A percentile compares a stretch with the other conserved stretches of the same genome.
phyloP scores from a whole-genome alignment of 2,797 vertebrate species.

The Podarcis lilfordi region DNA sequence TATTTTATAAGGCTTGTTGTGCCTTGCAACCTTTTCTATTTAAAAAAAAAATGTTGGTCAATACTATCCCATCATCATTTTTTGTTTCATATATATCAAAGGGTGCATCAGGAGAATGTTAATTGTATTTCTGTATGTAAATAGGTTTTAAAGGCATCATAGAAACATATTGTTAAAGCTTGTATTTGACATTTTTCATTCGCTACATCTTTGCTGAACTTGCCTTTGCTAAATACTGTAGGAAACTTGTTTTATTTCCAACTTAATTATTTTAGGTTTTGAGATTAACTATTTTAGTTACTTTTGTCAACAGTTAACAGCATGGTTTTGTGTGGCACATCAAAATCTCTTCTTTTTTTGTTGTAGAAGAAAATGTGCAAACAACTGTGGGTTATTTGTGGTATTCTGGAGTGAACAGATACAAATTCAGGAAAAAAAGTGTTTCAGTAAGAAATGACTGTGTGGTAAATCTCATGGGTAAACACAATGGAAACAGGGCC shows the following conservation, averaged over 20 bases:
- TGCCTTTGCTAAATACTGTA: conserved; percentile 78
- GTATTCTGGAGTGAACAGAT: conserved; percentile 70
- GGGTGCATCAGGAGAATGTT: conserved; percentile 74
- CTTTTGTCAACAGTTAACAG: conserved; percentile 80
- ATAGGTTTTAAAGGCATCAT: conserved; percentile 80
- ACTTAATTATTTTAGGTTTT: conserved; percentile 77
- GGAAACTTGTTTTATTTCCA: conserved; percentile 72
- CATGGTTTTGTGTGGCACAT: conserved; percentile 73
- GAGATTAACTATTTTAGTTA: conserved; percentile 77
- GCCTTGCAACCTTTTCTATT: conserved; percentile 46
- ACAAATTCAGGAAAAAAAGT: conserved; percentile 51
- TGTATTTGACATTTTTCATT: conserved; percentile 74
- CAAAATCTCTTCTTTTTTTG: conserved; percentile 72
- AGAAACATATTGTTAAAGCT: conserved; percentile 80
- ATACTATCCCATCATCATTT: conserved; percentile 59
- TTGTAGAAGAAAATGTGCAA: conserved; percentile 71
- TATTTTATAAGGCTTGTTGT: conserved; percentile 58
- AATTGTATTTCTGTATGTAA: conserved; percentile 87
- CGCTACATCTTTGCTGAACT: conserved; percentile 73
- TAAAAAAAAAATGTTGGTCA: conserved; percentile 50
- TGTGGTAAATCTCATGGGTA: conserved; percentile 50
- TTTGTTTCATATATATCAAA: conserved; percentile 61
- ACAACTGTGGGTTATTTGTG: conserved; percentile 72
- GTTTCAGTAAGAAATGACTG: conserved; percentile 59
- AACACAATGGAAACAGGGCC: neutral